These are phyloP conservation scores for Drosophila elegans DNA, from an alignment of 1,140 invertebrate genomes.

Conservation along the genomic window DNA sequence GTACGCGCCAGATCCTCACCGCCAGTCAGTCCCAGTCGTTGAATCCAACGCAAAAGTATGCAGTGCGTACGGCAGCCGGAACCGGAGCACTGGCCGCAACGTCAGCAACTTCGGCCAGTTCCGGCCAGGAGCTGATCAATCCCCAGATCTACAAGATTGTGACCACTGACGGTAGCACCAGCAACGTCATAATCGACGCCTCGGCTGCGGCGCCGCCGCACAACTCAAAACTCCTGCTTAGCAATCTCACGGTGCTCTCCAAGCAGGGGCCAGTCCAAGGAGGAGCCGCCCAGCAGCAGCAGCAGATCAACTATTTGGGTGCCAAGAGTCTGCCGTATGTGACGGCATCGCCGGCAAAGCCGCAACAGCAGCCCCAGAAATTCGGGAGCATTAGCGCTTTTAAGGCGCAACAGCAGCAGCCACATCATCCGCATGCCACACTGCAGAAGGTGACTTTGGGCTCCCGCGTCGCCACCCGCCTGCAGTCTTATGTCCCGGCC, in stretches of 20 bases:
- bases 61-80: constrained; percentile 59
- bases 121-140: constrained; percentile 69
- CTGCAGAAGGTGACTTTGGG: constrained; percentile 70
- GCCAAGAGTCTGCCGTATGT: constrained; percentile 71
- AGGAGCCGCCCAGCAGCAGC: constrained; percentile 47
- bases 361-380: constrained; percentile 72
- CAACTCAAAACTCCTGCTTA: constrained; percentile 75
- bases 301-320: constrained; percentile 71
- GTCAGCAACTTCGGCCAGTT: constrained; percentile 24
- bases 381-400: constrained; percentile 59
- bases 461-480: constrained; percentile 57
- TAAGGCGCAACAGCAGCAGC: constrained; percentile 60
- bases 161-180: constrained; percentile 76
- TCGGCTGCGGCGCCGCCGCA: constrained; percentile 61
- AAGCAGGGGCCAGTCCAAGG: constrained; percentile 60
- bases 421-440: constrained; percentile 51
- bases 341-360: constrained; percentile 56
- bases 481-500: constrained; percentile 67
- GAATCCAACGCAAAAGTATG: constrained; percentile 62
- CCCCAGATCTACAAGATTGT: constrained; percentile 83
- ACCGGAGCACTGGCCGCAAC: constrained; percentile 4
- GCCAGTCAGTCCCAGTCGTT: constrained; percentile 52
- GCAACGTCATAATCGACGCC: constrained; percentile 78
- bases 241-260: constrained; percentile 81
- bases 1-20: constrained; percentile 52